Evolutionary conservation across 2,113 vertebrate genomes (phyloP), one percentile per base, ranked within the genome.

Genomic region (Callipepla squamata): DNA sequence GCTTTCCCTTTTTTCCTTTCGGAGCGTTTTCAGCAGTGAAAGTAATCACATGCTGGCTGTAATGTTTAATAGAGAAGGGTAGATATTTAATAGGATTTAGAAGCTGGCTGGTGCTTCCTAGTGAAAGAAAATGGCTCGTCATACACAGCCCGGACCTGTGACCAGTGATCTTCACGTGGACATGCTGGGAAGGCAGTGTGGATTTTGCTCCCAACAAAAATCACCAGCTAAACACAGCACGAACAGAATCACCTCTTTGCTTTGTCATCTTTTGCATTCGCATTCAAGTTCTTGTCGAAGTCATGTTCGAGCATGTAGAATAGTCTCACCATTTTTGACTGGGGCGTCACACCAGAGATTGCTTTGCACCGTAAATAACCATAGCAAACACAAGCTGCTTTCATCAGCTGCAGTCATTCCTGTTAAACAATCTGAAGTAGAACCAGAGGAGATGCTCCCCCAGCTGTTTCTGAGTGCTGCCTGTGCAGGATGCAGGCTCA

Each of bases 1-100:
- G 86, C 78, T 96, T 95, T 95, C 81, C 78, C 28, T 87, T 80
- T 94, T 89, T 32, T 69, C 44, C 50, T 86, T 88, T 76, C 58
- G 90, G 92, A 88, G 70, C 47, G 2, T 83, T 83, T 90, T 90
- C 73, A 67, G 89, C 75, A 57, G 79, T 87, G 94, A 91, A 87
- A 91, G 81, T 72, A 63, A 23, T 93, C 93, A 89, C 72, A 63
- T 94, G 94, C 47, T 89, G 51, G 94, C 47, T 91, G 44, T 30
- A 82, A 20, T 5, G 3, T 76, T 93, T 79, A 85, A 34, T 76
- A 73, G 75, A 53, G 36, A 75, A 59, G 84, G 28, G 79, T 59
- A 45, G 92, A 61, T 94, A 73, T 77, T 57, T 74, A 80, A 82
- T 83, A 78, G 96, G 44, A 82, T 94, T 75, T 90, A 67, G 69